These are phyloP conservation scores for Lagodon rhomboides DNA, from an alignment of 2,797 vertebrate genomes.

Conservation along the genomic window DNA sequence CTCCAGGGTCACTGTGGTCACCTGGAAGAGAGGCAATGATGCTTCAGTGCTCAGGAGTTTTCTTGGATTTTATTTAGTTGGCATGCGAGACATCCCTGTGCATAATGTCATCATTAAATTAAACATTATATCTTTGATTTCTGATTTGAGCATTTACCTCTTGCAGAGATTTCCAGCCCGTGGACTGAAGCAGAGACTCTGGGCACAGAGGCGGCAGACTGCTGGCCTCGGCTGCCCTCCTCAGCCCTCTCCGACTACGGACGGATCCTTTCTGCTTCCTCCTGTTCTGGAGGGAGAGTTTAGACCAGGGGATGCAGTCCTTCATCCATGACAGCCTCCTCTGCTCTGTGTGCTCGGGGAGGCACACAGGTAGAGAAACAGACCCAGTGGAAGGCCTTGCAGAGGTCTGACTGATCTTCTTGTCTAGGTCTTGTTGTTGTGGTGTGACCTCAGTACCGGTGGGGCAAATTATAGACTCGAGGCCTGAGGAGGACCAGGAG, in stretches of 20 bases:
- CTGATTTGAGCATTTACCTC: constrained; percentile 84
- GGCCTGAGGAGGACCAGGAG: neutral
- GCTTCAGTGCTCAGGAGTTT: constrained; percentile 73
- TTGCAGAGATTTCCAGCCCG: constrained; percentile 84
- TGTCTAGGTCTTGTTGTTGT: neutral
- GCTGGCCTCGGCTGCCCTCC: constrained; percentile 45
- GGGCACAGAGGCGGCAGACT: constrained; percentile 81
- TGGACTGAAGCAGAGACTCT: constrained; percentile 82
- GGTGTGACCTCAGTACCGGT: neutral
- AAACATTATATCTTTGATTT: neutral
- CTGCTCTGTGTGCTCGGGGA: constrained; percentile 83
- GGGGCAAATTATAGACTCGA: neutral
- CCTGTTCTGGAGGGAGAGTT: constrained; percentile 85
- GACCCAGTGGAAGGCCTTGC: neutral
- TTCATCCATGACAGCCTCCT: constrained; percentile 91
- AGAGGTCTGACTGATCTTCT: neutral
- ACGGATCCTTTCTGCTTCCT: constrained; percentile 69
- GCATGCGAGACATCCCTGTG: neutral
- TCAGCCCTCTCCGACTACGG: constrained; percentile 58
- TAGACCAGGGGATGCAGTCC: constrained; percentile 88
- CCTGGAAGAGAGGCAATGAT: constrained; percentile 74
- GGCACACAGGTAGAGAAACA: neutral
- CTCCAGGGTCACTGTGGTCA: constrained; percentile 88
- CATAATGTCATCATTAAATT: neutral
- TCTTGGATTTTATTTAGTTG: neutral